phyloP scores from a whole-genome alignment of 2,888 invertebrate species.

The Pseudanteris insignis region DNA sequence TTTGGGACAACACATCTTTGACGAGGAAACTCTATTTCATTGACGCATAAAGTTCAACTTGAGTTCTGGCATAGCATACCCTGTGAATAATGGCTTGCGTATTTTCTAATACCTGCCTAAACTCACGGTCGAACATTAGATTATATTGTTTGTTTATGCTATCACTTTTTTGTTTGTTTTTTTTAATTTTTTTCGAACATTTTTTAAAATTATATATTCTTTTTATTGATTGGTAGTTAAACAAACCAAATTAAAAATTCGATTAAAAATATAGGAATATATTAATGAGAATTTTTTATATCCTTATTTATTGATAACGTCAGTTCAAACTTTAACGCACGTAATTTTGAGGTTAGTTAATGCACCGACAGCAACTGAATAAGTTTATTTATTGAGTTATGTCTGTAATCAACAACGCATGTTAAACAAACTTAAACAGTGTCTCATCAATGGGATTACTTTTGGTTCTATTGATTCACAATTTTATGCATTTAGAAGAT shows the following conservation, averaged over 20 bases:
- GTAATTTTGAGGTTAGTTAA: constrained; percentile 30
- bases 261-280: no score
- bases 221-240: no score
- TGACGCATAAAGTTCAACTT: constrained; percentile 25
- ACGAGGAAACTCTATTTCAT: constrained; percentile 31
- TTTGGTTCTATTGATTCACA: constrained; percentile 26
- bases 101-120: constrained; percentile 30
- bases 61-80: constrained; percentile 26
- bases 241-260: no score
- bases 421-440: constrained; percentile 30
- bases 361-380: constrained; percentile 51
- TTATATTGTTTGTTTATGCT: constrained; percentile 24
- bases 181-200: no score
- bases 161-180: constrained; percentile 21
- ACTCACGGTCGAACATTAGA: constrained; percentile 39
- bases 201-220: no score
- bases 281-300: no score
- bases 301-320: no score
- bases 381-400: constrained; percentile 41
- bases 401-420: constrained; percentile 26
- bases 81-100: constrained; percentile 34
- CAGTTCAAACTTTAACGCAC: no score
- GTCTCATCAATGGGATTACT: constrained; percentile 27
- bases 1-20: no score
- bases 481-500: constrained; percentile 51